A percentile compares a stretch with the other conserved stretches of the same genome.
phyloP scores from a whole-genome alignment of 1,140 invertebrate genomes.

The Wasmannia auropunctata region DNA sequence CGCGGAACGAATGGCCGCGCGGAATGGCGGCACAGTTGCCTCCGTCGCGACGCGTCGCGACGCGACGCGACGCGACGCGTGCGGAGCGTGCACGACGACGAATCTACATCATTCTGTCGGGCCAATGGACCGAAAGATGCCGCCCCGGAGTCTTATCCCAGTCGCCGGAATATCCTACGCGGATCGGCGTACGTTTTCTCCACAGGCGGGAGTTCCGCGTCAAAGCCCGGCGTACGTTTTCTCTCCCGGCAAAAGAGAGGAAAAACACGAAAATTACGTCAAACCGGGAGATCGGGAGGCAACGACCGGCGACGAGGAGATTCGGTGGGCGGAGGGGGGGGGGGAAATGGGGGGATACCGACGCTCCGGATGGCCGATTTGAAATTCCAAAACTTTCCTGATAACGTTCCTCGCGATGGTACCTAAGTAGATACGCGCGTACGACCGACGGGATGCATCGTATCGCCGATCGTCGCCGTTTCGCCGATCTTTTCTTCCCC shows the following conservation, averaged over 20 bases:
- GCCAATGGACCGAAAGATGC: slow-evolving; percentile 83
- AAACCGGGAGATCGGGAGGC: slow-evolving; percentile 47
- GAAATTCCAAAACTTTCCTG: slow-evolving; percentile 79
- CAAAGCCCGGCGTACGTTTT: slow-evolving; percentile 43
- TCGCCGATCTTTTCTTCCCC: neutral
- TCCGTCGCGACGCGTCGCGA: slow-evolving; percentile 53
- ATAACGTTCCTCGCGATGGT: slow-evolving; percentile 68
- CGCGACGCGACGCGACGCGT: slow-evolving; percentile 49
- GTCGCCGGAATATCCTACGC: slow-evolving; percentile 53
- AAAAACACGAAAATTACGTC: slow-evolving; percentile 75
- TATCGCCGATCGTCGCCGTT: slow-evolving; percentile 53
- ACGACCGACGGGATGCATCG: slow-evolving; percentile 55
- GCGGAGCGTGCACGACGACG: slow-evolving; percentile 68
- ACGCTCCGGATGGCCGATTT: slow-evolving; percentile 68
- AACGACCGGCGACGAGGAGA: slow-evolving; percentile 8
- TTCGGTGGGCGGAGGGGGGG: neutral
- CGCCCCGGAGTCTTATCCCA: slow-evolving; percentile 63
- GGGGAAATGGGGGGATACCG: neutral
- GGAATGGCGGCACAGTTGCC: slow-evolving; percentile 64
- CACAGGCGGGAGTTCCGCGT: slow-evolving; percentile 19
- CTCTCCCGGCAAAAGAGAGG: neutral
- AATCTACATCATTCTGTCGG: slow-evolving; percentile 83
- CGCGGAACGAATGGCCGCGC: slow-evolving; percentile 61
- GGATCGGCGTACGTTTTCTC: slow-evolving; percentile 34
- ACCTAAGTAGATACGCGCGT: slow-evolving; percentile 62